Evolutionary conservation across 2,888 invertebrate species (phyloP), one percentile per base, ranked within the genome.

Genomic region (Microctonus hyperodae): DNA sequence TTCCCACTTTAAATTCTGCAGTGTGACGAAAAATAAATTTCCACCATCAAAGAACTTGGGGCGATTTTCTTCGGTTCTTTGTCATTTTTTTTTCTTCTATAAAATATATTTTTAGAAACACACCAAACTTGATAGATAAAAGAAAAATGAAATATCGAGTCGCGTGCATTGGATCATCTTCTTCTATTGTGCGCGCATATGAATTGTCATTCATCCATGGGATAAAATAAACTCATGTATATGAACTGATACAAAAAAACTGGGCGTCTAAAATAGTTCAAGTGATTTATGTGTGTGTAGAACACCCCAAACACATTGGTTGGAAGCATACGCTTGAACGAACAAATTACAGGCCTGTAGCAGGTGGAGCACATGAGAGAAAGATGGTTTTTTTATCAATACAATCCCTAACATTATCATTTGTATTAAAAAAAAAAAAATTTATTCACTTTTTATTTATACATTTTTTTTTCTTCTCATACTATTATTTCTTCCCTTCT

Each of bases 331-430:
- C 65, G 68, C 65, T 66, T 67, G 58, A 68, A 22, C 65, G 69
- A 64, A 63, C 67, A 70, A 72, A 74, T 74, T 73, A 72, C 65
- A 64, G 61, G 65, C 44, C 51, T 63, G 63, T 50, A 60, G 59
- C 67, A 55, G 67, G 68, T 67, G 70, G 64, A 68, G n/a, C 37
- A 58, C 22, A 58, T 37, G 6, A 58, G 10, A 37, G 56, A 33
- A 31, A 56, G 33, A 16, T 35, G 20, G 9, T n/a, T 37, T 33
- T 64, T 16, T 48, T 35, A 23, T 23, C 44, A 16, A 16, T 22
- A 31, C 2, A 59, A 13, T 35, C 13, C n/a, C 20, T 37, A 11
- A 31, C 44, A 16, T 20, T 6, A 44, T 16, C 16, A 44, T 44
- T 44, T 44, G 16, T 16, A 44, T 44, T 9, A 44, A 35, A 59